Evolutionary conservation across 2,113 vertebrate genomes (phyloP).

Genomic region (Pelodiscus sinensis): DNA sequence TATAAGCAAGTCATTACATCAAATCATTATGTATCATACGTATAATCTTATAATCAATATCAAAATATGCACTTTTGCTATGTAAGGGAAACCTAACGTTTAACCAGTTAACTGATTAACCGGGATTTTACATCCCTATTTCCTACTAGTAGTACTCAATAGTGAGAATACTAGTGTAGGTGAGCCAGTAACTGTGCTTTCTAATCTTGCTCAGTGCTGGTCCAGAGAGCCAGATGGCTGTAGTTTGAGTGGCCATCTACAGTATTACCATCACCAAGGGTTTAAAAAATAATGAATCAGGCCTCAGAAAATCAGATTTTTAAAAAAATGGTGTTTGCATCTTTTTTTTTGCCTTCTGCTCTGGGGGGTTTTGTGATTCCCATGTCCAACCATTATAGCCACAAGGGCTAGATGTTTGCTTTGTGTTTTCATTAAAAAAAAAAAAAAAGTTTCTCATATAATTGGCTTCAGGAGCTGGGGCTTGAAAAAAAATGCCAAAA

Average conservation of each 20-base stretch:
- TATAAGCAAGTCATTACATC: too few species aligned
- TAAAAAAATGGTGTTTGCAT: not conserved
- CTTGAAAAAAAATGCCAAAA: not conserved
- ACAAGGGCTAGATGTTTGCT: not conserved
- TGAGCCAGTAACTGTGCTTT: fast-evolving
- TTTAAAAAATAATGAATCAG: not conserved
- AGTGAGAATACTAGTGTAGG: fast-evolving
- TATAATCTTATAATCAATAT: too few species aligned
- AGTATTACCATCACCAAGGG: not conserved
- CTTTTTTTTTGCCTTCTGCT: not conserved
- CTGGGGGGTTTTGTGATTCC: fast-evolving
- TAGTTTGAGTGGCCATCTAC: not conserved
- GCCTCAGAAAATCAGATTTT: not conserved
- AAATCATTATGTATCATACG: too few species aligned
- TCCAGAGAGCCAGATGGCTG: not conserved
- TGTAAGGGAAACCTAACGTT: too few species aligned
- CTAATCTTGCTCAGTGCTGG: not conserved
- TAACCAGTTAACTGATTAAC: too few species aligned
- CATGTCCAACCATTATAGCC: not conserved
- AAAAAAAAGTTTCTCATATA: not conserved
- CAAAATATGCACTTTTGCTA: too few species aligned
- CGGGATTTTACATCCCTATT: too few species aligned
- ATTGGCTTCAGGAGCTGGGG: not conserved
- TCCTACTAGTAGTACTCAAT: not conserved
- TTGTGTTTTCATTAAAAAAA: not conserved